Evolutionary conservation across 2,797 vertebrate genomes (phyloP).

Genomic region (Epinephelus malabaricus): DNA sequence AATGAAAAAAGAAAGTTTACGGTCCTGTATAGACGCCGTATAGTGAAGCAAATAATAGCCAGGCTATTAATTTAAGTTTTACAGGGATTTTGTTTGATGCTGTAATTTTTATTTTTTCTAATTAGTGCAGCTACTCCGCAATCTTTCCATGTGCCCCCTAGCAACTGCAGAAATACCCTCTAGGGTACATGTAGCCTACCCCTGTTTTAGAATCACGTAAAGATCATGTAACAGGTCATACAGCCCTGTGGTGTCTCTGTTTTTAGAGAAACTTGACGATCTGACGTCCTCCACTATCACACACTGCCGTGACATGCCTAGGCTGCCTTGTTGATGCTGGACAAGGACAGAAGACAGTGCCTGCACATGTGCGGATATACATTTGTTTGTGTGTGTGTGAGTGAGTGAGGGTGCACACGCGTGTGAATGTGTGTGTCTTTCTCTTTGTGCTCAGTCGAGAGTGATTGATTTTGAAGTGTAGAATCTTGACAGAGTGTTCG

Average conservation of each 20-base stretch:
- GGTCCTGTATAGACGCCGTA: too few relatives aligned
- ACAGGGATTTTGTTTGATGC: not conserved
- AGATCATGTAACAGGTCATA: constrained; percentile 6
- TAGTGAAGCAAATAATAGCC: too few relatives aligned
- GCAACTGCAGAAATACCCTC: not conserved
- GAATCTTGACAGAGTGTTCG: constrained; percentile 80
- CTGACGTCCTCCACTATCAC: constrained; percentile 11
- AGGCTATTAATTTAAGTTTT: too few relatives aligned
- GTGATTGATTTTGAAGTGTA: constrained; percentile 84
- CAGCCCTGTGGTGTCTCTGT: not conserved
- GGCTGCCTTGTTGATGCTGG: constrained; percentile 33
- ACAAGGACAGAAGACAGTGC: constrained; percentile 46
- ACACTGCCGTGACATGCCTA: constrained; percentile 37
- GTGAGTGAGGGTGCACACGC: constrained; percentile 22
- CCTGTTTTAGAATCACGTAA: not conserved
- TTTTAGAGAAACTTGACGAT: constrained; percentile 8
- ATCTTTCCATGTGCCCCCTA: not conserved
- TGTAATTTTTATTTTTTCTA: not conserved
- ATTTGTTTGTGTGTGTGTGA: constrained; percentile 41
- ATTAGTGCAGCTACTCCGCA: not conserved
- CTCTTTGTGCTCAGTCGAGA: constrained; percentile 67
- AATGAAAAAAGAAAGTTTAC: too few relatives aligned
- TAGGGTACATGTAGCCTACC: too few relatives aligned
- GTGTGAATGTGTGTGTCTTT: constrained; percentile 45
- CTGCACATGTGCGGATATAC: constrained; percentile 46